Percentiles rank a stretch among this genome's conserved stretches.
phyloP scores from a whole-genome alignment of 2,888 invertebrate species.

The Drosophila rubida region DNA sequence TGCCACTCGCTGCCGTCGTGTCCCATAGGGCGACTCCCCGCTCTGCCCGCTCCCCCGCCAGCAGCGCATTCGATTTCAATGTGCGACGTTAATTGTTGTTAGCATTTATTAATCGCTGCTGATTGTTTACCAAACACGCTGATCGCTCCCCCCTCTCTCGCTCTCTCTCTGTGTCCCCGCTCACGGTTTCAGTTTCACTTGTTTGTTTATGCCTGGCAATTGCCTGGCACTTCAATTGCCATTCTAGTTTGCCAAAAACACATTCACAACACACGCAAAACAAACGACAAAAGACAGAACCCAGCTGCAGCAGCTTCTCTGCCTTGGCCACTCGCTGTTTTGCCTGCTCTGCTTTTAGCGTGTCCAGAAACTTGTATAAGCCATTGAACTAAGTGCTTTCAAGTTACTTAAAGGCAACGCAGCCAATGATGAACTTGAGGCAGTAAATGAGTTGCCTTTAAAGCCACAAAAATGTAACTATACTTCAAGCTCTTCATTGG shows the following conservation, averaged over 20 bases:
- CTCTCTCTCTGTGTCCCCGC: conserved; percentile 22
- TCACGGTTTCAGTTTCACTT: conserved; percentile 31
- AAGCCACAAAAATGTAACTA: no score
- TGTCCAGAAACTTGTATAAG: no score
- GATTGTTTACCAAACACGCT: conserved; percentile 63
- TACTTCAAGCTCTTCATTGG: no score
- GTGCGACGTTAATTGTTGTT: conserved; percentile 68
- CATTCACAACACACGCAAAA: conserved; percentile 12
- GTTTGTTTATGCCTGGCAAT: conserved; percentile 16
- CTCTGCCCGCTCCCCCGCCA: background rate
- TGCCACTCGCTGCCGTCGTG: conserved; percentile 49
- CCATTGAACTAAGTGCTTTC: no score
- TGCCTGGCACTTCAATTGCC: background rate
- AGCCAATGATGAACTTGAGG: no score
- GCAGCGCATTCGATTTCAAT: conserved; percentile 43
- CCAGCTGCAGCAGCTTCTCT: conserved; percentile 31
- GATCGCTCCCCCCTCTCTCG: conserved; percentile 13
- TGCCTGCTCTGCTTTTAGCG: no score
- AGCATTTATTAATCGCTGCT: conserved; percentile 67
- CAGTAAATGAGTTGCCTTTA: no score
- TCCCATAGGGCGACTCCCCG: conserved; percentile 21
- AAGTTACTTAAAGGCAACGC: no score
- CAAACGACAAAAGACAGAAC: conserved; percentile 42
- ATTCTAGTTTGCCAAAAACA: conserved; percentile 4
- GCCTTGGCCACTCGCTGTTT: no score